Base-by-base conservation (phyloP, 2,113 vertebrate species). In the Megaptera novaeangliae region DNA sequence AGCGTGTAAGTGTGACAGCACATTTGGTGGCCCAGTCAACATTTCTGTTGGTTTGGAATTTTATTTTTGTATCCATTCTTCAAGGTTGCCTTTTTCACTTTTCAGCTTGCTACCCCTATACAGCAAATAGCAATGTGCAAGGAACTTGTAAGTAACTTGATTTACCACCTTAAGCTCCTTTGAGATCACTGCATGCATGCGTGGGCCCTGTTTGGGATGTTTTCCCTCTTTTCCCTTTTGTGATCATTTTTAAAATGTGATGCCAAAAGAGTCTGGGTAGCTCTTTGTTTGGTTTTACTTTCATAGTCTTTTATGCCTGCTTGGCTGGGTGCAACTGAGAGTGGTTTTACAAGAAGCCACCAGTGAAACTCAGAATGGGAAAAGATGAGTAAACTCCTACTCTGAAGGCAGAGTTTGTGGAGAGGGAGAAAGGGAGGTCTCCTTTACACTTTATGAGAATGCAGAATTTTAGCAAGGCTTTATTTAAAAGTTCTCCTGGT, bases 361-460 rank as follows among this genome's bases (percentile, higher is more conserved):
- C 78, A 64, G 88, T 83, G 84, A 97, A 91, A 39, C 75, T 77
- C 89, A 92, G 83, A 94, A 61, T 95, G 95, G 78, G 91, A 75
- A 95, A 95, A 96, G 89, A 96, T 98, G 96, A 96, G 92, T 97
- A 96, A 98, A 95, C 74, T 95, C 83, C 95, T 77, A 82, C 69
- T 92, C 14, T 83, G 82, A 83, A 85, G 68, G 44, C 14, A 71
- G 55, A 31, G 68, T 82, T 94, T 93, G 34, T 93, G 39, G 55
- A 96, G 69, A 82, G 31, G 29, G 41, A 64, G 46, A 83, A 55
- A 90, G 91, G 87, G 83, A 85, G 83, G 75, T 93, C 78, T 91
- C 77, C 87, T 95, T 95, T 39, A 44, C 36, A 69, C 80, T 83
- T 75, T 87, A 59, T 75, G 89, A 90, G 69, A 95, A 83, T 14